Conservation (phyloP, 2,113 vertebrate genomes). For the Cyanoderma ruficeps region DNA sequence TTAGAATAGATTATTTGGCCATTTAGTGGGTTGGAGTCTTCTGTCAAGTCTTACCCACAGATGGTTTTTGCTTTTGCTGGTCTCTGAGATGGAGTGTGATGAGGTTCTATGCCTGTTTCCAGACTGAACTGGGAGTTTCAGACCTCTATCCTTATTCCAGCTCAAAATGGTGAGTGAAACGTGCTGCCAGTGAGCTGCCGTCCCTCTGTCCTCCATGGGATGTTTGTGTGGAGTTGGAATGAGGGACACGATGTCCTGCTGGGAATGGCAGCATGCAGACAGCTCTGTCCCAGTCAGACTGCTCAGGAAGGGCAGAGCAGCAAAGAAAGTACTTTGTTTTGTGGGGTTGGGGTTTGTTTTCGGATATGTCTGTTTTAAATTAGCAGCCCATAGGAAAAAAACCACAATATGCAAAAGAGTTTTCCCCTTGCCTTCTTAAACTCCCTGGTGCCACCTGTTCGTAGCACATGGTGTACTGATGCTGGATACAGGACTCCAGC, state of each 20-base stretch:
- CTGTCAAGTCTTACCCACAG: not conserved
- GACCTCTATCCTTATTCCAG: not conserved
- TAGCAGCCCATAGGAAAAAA: not conserved
- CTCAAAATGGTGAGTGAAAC: not conserved
- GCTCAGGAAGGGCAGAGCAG: not conserved
- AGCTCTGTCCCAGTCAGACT: not conserved
- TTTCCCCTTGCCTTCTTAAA: not conserved
- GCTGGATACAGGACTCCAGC: not conserved
- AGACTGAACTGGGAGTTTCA: not conserved
- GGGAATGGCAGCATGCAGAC: not conserved
- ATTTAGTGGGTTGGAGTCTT: not conserved
- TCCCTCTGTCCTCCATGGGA: not conserved
- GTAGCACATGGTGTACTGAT: not conserved
- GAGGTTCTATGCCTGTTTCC: not conserved
- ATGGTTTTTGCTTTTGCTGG: not conserved
- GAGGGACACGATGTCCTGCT: not conserved
- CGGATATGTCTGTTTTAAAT: not conserved
- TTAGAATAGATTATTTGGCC: not conserved
- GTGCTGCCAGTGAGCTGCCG: not conserved
- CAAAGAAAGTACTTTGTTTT: not conserved
- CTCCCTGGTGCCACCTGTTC: not conserved
- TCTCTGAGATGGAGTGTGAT: not conserved
- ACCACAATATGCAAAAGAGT: not conserved
- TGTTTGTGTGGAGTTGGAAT: not conserved
- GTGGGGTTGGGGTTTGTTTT: not conserved